phyloP scores from a whole-genome alignment of 2,888 invertebrate genomes.

The Cepaea hortensis region DNA sequence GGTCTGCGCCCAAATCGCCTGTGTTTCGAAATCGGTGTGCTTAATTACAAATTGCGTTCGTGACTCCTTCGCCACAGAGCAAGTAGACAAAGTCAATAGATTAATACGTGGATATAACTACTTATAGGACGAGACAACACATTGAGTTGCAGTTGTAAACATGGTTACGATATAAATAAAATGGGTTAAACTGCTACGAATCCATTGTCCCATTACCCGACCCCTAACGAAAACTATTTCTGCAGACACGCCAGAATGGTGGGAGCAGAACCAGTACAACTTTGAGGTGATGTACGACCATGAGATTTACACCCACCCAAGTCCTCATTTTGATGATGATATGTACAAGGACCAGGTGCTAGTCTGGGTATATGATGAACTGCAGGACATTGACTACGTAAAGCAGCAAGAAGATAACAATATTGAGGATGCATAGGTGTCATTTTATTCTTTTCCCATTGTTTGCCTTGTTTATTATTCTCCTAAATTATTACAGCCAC shows the following conservation, averaged over 20 bases:
- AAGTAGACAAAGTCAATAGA: too few relatives aligned
- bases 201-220: background rate
- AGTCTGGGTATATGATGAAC: constrained; percentile 6
- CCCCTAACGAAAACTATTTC: background rate
- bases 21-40: too few relatives aligned
- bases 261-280: background rate
- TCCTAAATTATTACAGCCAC: too few relatives aligned
- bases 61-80: too few relatives aligned
- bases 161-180: background rate
- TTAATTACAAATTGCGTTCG: too few relatives aligned
- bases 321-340: constrained; percentile 26
- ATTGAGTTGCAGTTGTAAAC: too few relatives aligned
- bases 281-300: constrained; percentile 28
- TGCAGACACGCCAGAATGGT: constrained; percentile 3
- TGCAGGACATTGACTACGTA: background rate
- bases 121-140: too few relatives aligned
- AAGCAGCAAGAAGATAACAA: background rate
- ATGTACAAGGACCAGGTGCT: background rate
- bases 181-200: background rate
- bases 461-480: background rate
- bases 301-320: constrained; percentile 1
- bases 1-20: too few relatives aligned
- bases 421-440: background rate
- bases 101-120: too few relatives aligned
- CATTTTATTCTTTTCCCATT: background rate